Percentiles rank a stretch among this genome's conserved stretches.
Evolutionary conservation across 1,140 invertebrate species (phyloP).

Genomic region (Gryllus bimaculatus): DNA sequence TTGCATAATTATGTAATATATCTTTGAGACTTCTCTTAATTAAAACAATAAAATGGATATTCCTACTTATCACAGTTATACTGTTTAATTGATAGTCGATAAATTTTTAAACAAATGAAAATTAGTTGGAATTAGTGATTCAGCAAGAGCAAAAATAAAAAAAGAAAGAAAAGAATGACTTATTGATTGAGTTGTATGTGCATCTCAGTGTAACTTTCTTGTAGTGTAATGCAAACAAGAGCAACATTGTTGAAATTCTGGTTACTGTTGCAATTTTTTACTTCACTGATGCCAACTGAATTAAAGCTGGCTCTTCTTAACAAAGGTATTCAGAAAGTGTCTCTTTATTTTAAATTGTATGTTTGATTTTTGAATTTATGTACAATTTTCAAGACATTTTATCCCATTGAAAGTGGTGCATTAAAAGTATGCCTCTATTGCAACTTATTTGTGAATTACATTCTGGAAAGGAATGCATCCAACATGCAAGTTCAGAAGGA

Average conservation of each 20-base stretch:
- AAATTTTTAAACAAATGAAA: background rate
- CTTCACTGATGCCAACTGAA: background rate
- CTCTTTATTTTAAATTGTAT: background rate
- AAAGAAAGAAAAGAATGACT: background rate
- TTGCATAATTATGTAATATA: slow-evolving; percentile 6
- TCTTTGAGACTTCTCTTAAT: background rate
- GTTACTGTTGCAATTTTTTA: background rate
- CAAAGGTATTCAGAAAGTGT: background rate
- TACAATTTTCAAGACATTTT: background rate
- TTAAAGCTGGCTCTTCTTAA: background rate
- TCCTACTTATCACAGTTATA: background rate
- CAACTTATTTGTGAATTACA: background rate
- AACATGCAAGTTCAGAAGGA: background rate
- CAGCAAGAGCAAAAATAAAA: background rate
- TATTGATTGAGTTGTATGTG: background rate
- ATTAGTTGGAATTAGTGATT: slow-evolving; percentile 5
- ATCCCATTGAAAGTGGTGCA: background rate
- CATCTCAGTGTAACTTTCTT: background rate
- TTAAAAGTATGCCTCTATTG: background rate
- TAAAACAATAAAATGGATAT: slow-evolving; percentile 2
- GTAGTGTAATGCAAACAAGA: background rate
- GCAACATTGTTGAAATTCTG: background rate
- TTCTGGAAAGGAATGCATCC: background rate
- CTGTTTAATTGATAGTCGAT: slow-evolving; percentile 1
- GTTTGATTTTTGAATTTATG: background rate